phyloP scores from a whole-genome alignment of 1,140 invertebrate genomes.

The Hypothenemus hampei region DNA sequence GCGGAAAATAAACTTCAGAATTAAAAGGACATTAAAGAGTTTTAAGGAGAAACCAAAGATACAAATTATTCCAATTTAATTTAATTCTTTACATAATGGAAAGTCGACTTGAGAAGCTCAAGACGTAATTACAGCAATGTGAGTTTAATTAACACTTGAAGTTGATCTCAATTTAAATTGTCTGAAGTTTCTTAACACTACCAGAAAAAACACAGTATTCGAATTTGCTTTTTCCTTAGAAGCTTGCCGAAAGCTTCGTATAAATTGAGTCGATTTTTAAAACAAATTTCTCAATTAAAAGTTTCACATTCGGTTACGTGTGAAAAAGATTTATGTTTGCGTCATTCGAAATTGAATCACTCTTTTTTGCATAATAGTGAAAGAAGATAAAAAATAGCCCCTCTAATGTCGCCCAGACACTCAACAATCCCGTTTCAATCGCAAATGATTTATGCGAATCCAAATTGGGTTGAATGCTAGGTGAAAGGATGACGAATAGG shows the following conservation, averaged over 20 bases:
- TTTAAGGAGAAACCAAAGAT: not conserved
- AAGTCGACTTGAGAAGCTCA: not conserved
- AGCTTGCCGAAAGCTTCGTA: too few species aligned
- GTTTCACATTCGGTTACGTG: too few species aligned
- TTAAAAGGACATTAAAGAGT: too few species aligned
- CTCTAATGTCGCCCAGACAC: constrained; percentile 4
- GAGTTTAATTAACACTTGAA: constrained; percentile 8
- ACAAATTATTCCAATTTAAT: constrained; percentile 5
- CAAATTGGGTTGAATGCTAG: constrained; percentile 13
- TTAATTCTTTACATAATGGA: constrained; percentile 4
- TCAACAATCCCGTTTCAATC: constrained; percentile 4
- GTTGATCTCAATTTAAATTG: constrained; percentile 1
- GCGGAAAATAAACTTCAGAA: too few species aligned
- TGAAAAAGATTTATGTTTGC: not conserved
- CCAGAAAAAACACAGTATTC: too few species aligned
- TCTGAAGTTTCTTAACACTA: too few species aligned
- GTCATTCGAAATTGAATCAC: not conserved
- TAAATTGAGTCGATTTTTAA: too few species aligned
- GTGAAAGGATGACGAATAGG: constrained; percentile 11
- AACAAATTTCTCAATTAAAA: too few species aligned
- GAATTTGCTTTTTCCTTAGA: too few species aligned
- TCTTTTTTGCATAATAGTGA: not conserved
- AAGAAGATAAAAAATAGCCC: constrained; percentile 3
- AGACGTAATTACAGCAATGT: not conserved
- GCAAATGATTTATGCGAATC: constrained; percentile 17